Evolutionary conservation across 1,140 invertebrate species (phyloP).

Genomic region (Drosophila kanapiae): DNA sequence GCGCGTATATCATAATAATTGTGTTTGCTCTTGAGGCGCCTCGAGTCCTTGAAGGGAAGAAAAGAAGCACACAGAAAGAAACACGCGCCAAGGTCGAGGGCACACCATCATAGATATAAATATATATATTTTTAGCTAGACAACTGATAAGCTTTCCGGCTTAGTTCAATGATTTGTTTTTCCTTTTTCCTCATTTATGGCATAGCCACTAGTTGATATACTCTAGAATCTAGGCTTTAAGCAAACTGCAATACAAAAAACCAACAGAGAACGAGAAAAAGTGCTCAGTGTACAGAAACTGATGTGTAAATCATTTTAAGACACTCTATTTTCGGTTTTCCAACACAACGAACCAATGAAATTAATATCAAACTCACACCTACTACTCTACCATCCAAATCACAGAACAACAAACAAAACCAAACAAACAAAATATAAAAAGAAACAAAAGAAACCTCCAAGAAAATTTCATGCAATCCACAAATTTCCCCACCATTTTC

Average conservation of each 20-base stretch:
- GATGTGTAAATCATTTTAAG: conserved; percentile 29
- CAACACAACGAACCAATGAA: conserved; percentile 48
- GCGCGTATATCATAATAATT: conserved; percentile 69
- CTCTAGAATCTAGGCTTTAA: conserved; percentile 24
- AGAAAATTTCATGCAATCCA: conserved; percentile 73
- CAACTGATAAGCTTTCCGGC: conserved; percentile 15
- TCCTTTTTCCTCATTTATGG: conserved; percentile 1
- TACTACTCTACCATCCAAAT: conserved; percentile 31
- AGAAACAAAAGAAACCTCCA: conserved; percentile 26
- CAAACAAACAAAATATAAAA: conserved; percentile 19
- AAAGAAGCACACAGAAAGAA: not conserved
- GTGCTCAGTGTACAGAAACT: conserved; percentile 42
- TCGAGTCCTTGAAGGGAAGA: not conserved
- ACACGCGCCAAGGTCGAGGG: conserved; percentile 27
- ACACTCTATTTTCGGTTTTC: conserved; percentile 33
- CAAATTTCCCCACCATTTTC: conserved; percentile 37
- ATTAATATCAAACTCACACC: conserved; percentile 33
- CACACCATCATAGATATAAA: not conserved
- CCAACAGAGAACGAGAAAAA: not conserved
- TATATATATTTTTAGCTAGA: not conserved
- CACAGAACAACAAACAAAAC: conserved; percentile 42
- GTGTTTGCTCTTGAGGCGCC: conserved; percentile 53
- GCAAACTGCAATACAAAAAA: conserved; percentile 36
- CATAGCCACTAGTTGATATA: conserved; percentile 28
- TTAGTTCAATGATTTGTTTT: conserved; percentile 3